phyloP scores from a whole-genome alignment of 2,888 invertebrate genomes.

The Rapana venosa region DNA sequence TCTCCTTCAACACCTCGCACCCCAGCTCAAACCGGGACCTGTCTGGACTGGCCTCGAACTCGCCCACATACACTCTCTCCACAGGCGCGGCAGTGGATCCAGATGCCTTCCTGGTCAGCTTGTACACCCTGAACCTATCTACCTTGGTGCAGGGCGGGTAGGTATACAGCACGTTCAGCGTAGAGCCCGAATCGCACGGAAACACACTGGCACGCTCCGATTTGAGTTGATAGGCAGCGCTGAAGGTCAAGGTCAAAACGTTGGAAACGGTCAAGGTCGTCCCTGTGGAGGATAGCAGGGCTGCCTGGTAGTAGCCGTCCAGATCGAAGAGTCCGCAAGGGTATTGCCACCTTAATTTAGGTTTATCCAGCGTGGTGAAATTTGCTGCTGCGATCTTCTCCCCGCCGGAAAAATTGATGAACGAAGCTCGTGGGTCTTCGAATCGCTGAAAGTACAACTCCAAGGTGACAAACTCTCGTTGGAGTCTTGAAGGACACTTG shows the following conservation, averaged over 20 bases:
- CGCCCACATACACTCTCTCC: constrained; percentile 60
- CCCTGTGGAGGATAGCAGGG: constrained; percentile 61
- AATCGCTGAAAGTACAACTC: constrained; percentile 39
- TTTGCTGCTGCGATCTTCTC: constrained; percentile 29
- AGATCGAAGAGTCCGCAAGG: constrained; percentile 66
- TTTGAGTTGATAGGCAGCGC: constrained; percentile 61
- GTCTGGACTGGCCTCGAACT: constrained; percentile 60
- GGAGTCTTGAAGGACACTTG: constrained; percentile 61
- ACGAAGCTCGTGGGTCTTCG: not conserved
- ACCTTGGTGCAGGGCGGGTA: constrained; percentile 65
- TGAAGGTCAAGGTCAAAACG: constrained; percentile 65
- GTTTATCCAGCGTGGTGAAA: constrained; percentile 41
- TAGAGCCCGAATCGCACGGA: constrained; percentile 59
- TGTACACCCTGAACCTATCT: constrained; percentile 69
- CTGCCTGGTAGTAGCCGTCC: constrained; percentile 67
- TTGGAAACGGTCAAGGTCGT: constrained; percentile 62
- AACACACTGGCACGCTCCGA: constrained; percentile 60
- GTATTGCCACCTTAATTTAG: constrained; percentile 47
- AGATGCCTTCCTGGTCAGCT: constrained; percentile 55
- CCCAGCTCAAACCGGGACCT: constrained; percentile 52
- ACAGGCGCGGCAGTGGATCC: constrained; percentile 68
- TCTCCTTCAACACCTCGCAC: constrained; percentile 63
- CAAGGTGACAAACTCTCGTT: constrained; percentile 56
- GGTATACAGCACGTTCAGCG: constrained; percentile 60
- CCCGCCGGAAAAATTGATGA: constrained; percentile 26